phyloP scores from a whole-genome alignment of 2,797 vertebrate genomes.

The Sebastes baramenuke region DNA sequence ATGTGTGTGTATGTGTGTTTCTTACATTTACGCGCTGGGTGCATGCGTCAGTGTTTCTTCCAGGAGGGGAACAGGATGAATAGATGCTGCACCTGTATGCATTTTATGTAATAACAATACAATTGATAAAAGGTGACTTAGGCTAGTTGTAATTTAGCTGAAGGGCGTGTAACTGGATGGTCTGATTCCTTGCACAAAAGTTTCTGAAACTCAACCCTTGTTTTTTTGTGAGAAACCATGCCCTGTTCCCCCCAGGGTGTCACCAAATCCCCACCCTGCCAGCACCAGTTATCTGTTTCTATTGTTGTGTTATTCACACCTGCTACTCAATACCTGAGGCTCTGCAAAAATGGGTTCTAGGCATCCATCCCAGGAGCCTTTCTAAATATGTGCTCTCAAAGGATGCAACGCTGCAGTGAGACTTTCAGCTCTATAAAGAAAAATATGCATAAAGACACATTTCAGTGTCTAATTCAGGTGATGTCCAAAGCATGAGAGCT shows the following conservation, averaged over 20 bases:
- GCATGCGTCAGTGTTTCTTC: constrained; percentile 39
- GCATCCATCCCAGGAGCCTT: background rate
- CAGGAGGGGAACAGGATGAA: background rate
- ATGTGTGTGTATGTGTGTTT: no score
- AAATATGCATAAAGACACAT: background rate
- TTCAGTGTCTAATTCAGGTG: background rate
- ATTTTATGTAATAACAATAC: background rate
- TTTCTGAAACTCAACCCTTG: constrained; percentile 19
- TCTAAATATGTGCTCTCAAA: constrained; percentile 14
- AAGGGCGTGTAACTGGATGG: background rate
- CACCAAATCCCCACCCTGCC: constrained; percentile 27
- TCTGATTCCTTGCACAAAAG: constrained; percentile 17
- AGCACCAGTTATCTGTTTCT: constrained; percentile 25
- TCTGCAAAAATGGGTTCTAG: constrained; percentile 12
- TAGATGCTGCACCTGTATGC: background rate
- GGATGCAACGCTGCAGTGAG: background rate
- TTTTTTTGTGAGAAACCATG: constrained; percentile 29
- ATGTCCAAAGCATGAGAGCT: background rate
- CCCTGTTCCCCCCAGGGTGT: constrained; percentile 28
- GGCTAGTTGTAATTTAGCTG: no score
- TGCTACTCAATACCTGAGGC: constrained; percentile 4
- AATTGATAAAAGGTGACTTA: background rate
- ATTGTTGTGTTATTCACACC: constrained; percentile 45
- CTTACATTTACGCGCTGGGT: background rate
- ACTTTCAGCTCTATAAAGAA: background rate